Conservation (phyloP, 2,113 vertebrate genomes). For the Sinocyclocheilus rhinocerous region DNA sequence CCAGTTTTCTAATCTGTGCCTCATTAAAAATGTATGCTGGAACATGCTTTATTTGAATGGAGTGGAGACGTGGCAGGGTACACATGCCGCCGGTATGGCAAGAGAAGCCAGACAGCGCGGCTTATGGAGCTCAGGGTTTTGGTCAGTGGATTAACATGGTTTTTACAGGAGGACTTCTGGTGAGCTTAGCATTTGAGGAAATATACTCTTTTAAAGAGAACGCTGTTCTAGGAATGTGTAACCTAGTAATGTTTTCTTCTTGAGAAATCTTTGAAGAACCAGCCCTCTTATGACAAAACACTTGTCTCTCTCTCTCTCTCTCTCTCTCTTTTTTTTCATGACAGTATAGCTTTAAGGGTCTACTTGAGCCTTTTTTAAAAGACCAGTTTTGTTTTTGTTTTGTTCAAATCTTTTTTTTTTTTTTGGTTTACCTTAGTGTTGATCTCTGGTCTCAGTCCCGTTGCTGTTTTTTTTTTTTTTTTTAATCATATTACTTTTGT, state of each 20-base stretch:
- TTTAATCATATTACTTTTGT: not conserved
- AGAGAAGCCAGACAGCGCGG: conserved; percentile 29
- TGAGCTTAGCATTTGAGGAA: conserved; percentile 16
- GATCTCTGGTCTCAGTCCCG: too few relatives aligned
- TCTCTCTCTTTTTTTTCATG: not conserved
- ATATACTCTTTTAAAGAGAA: conserved; percentile 6
- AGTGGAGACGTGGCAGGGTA: conserved; percentile 41
- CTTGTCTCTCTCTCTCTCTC: not conserved
- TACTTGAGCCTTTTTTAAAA: not conserved
- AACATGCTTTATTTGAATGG: conserved; percentile 63
- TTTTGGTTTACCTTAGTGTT: too few relatives aligned
- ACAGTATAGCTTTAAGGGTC: not conserved
- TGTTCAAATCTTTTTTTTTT: too few relatives aligned
- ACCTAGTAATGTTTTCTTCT: not conserved
- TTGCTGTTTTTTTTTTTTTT: too few relatives aligned
- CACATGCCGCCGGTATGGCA: conserved; percentile 13
- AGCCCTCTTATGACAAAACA: not conserved
- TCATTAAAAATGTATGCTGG: conserved; percentile 67
- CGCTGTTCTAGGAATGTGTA: not conserved
- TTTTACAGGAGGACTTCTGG: conserved; percentile 16
- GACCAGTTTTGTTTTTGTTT: too few relatives aligned
- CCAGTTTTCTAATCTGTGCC: conserved; percentile 65
- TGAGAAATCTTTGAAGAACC: conserved; percentile 20
- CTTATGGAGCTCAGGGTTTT: conserved; percentile 18
- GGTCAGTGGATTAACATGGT: conserved; percentile 35